A percentile compares a stretch with the other conserved stretches of the same genome.
These are phyloP conservation scores for Gulo gulo DNA, from an alignment of 2,113 vertebrate species.

Conservation along the genomic window DNA sequence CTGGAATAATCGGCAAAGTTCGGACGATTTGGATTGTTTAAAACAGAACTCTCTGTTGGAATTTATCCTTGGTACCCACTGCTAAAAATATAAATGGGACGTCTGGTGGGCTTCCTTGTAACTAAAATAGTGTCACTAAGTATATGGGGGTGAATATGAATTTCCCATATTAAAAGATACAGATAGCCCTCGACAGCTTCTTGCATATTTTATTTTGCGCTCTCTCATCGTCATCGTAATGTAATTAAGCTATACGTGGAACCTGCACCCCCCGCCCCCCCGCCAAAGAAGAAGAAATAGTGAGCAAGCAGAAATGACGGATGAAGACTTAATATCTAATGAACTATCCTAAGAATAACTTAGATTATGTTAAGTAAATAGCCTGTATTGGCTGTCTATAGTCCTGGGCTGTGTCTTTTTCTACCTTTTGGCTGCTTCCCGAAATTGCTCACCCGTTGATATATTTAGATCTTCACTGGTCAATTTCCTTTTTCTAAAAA, in stretches of 20 bases:
- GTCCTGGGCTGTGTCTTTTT: not conserved
- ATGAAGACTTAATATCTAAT: not conserved
- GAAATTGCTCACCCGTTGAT: not conserved
- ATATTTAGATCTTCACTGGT: not conserved
- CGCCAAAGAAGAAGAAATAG: not conserved
- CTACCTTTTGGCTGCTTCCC: not conserved
- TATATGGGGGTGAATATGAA: not conserved
- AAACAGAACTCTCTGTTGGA: conserved; percentile 33
- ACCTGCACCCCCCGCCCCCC: not conserved
- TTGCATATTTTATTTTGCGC: not conserved
- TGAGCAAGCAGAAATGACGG: not conserved
- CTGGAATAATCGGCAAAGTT: conserved; percentile 60
- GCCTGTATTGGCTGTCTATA: not conserved
- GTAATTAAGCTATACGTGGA: not conserved
- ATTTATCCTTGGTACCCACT: not conserved
- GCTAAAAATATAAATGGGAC: not conserved
- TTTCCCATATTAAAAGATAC: not conserved
- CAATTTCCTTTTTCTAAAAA: not conserved
- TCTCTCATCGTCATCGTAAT: not conserved
- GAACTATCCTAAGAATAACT: not conserved
- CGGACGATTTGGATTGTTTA: conserved; percentile 6
- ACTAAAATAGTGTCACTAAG: not conserved
- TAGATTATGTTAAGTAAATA: not conserved
- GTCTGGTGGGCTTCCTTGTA: not conserved
- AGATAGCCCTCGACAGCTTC: not conserved